A percentile compares a stretch with the other conserved stretches of the same genome.
Evolutionary conservation across 2,888 invertebrate species (phyloP).

Genomic region (Lissocephala sabroskyi): DNA sequence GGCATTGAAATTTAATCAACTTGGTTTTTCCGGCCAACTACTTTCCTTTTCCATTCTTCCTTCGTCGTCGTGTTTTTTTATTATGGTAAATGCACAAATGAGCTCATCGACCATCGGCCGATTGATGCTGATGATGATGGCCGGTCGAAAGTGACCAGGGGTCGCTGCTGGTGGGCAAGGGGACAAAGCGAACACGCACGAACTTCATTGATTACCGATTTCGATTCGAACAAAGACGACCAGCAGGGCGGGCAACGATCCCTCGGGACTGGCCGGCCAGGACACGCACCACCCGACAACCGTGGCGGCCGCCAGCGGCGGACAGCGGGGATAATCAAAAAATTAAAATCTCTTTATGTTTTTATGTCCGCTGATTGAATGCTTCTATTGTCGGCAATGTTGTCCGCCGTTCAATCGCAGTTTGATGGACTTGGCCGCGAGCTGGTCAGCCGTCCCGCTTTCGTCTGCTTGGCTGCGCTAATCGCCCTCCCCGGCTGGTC

Average conservation of each 20-base stretch:
- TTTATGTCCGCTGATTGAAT: conserved; percentile 67
- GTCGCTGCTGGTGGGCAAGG: conserved; percentile 12
- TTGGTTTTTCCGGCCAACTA: conserved; percentile 47
- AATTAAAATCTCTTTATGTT: conserved; percentile 72
- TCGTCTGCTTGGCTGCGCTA: conserved; percentile 39
- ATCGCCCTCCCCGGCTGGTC: conserved; percentile 25
- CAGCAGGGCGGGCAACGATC: conserved; percentile 24
- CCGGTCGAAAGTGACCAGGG: conserved; percentile 39
- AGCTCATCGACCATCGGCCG: conserved; percentile 23
- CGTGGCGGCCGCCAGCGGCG: conserved; percentile 8
- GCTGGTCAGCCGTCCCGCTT: conserved; percentile 16
- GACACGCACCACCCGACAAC: conserved; percentile 21
- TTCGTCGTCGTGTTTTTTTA: conserved; percentile 56
- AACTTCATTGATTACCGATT: conserved; percentile 64
- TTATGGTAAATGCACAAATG: conserved; percentile 60
- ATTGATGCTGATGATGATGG: conserved; percentile 8
- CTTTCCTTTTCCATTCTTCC: conserved; percentile 15
- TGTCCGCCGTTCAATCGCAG: conserved; percentile 55
- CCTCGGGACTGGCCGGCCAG: conserved; percentile 26
- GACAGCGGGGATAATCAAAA: conserved; percentile 67
- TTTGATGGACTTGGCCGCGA: conserved; percentile 49
- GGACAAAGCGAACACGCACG: conserved; percentile 24
- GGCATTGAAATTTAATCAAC: conserved; percentile 55
- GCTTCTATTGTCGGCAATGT: conserved; percentile 64
- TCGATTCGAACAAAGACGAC: conserved; percentile 7